A percentile compares a stretch with the other conserved stretches of the same genome.
phyloP scores from a whole-genome alignment of 2,797 vertebrate species.

The Orestias chungarensis region DNA sequence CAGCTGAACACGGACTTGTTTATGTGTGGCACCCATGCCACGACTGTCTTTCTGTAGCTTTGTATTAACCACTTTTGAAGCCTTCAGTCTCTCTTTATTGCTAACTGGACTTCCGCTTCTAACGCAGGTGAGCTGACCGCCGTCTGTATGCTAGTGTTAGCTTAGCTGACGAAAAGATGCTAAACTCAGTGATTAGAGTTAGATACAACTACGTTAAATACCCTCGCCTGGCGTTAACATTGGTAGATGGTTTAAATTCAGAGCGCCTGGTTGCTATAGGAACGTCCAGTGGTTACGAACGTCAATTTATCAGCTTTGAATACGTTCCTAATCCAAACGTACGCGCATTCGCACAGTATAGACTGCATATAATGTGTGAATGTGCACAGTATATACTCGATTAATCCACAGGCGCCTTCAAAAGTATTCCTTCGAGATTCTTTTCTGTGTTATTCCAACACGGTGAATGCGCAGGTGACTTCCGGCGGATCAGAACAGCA shows the following conservation, averaged over 20 bases:
- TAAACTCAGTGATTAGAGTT: neutral
- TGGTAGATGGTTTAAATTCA: neutral
- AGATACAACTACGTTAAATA: no score
- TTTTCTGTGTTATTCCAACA: neutral
- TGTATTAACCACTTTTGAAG: no score
- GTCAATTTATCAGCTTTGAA: neutral
- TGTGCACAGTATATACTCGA: neutral
- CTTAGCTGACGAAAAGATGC: neutral
- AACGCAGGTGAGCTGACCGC: neutral
- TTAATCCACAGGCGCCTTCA: neutral
- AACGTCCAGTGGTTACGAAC: neutral
- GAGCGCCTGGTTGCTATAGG: neutral
- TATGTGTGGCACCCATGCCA: conserved; percentile 26
- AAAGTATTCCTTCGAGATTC: neutral
- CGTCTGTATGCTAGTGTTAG: neutral
- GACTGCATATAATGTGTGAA: no score
- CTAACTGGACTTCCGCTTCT: neutral
- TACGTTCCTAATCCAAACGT: neutral
- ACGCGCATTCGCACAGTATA: no score
- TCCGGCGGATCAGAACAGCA: no score
- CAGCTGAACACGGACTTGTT: conserved; percentile 47
- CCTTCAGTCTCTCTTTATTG: no score
- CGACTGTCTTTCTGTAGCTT: conserved; percentile 37
- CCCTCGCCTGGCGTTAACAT: neutral
- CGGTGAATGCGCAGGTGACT: neutral